Percentiles rank a stretch among this genome's conserved stretches.
These are phyloP conservation scores for Microctenopoma lineatum DNA, from an alignment of 2,797 vertebrate genomes.

Conservation along the genomic window DNA sequence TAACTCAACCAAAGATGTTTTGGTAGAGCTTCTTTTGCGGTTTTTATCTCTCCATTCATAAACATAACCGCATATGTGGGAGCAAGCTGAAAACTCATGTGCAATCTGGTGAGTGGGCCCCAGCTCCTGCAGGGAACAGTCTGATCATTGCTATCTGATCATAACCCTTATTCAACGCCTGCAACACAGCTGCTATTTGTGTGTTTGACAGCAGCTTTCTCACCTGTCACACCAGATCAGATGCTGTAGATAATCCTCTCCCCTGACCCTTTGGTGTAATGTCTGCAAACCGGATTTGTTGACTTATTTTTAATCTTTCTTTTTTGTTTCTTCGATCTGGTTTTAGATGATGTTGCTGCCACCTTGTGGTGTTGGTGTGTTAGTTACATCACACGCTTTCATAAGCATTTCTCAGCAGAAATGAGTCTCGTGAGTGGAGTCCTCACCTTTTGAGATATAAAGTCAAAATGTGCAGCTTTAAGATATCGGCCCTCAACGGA, in stretches of 20 bases:
- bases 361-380: constrained; percentile 51
- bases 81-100: neutral
- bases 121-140: constrained; percentile 27
- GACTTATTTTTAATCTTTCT: neutral
- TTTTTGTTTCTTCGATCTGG: neutral
- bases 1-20: neutral
- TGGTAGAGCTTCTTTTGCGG: neutral
- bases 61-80: neutral
- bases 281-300: neutral
- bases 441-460: constrained; percentile 5
- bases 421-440: neutral
- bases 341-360: constrained; percentile 52
- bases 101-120: constrained; percentile 7
- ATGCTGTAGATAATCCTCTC: constrained; percentile 5
- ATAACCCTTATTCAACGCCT: constrained; percentile 20
- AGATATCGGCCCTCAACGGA: neutral
- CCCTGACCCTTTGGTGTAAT: neutral
- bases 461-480: too few relatives aligned
- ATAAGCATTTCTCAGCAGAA: constrained; percentile 37
- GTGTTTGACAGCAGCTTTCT: constrained; percentile 1
- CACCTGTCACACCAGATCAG: constrained; percentile 18
- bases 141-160: constrained; percentile 17
- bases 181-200: constrained; percentile 16
- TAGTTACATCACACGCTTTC: constrained; percentile 43
- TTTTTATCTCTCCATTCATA: neutral